Base-by-base conservation (phyloP, 2,113 vertebrate species). In the Elephas maximus region DNA sequence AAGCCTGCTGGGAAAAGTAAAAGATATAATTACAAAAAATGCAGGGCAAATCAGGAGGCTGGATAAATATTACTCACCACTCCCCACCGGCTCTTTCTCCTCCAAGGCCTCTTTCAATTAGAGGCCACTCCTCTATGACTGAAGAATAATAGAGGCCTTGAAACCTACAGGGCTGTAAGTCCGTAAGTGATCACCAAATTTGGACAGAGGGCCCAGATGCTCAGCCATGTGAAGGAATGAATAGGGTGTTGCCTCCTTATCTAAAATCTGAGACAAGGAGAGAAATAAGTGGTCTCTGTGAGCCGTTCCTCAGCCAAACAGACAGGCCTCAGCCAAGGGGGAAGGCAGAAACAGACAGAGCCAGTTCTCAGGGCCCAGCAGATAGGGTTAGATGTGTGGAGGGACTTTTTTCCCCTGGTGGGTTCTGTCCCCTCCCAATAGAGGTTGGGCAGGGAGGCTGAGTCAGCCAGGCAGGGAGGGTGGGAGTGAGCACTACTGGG, bases 21-120 rank as follows among this genome's bases (percentile, higher is more conserved):
- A 37, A 14, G 2, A 6, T 9, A 4, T 18, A 6, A 21, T 17
- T 8, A 20, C 20, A 21, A 1, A 33, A 6, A 53, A 65, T 0
- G 0, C 45, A 37, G 45, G 14, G 18, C 62, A 17, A 1, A 45
- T 2, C 1, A 41, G 30, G 63, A 15, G 20, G 3, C 45, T 12
- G 62, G 18, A 4, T 51, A 6, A 23, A 44, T 24, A 1, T 1
- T 1, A 3, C 23, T 6, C 21, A 8, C 53, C 79, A 28, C 1
- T 9, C 57, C 9, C 23, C 33, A 48, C 24, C 37, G n/a, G 11
- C 24, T 17, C 37, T 0, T n/a, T 48, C 37, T 60, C 48, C 57
- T 37, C 67, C 23, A 30, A 80, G 82, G 24, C 30, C 5, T 48
- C 63, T 57, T 76, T 80, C 30, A 21, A 2, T 8, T 37, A 9